Percentiles rank a stretch among this genome's conserved stretches.
These are phyloP conservation scores for Phalanger gymnotis DNA, from an alignment of 2,797 vertebrate genomes.

Conservation along the genomic window DNA sequence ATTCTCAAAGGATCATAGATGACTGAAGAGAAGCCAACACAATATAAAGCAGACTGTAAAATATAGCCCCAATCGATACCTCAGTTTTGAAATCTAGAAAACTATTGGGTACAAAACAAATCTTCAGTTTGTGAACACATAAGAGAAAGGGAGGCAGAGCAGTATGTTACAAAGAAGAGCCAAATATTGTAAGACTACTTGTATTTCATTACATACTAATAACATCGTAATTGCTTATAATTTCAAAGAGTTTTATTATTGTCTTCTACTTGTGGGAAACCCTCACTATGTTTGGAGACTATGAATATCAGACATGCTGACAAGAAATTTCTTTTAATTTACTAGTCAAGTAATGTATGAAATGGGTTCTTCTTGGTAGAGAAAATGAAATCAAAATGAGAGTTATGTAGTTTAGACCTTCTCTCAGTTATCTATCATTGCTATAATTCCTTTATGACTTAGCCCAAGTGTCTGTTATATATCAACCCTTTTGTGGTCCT, in stretches of 20 bases:
- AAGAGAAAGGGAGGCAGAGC: too few relatives aligned
- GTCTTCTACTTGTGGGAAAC: neutral
- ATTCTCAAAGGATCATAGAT: too few relatives aligned
- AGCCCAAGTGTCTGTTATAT: neutral
- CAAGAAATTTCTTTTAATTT: neutral
- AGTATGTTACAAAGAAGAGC: too few relatives aligned
- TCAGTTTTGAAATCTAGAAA: too few relatives aligned
- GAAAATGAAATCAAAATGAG: too few relatives aligned
- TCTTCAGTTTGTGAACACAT: too few relatives aligned
- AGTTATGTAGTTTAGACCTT: too few relatives aligned
- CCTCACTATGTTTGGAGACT: neutral
- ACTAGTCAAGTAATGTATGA: neutral
- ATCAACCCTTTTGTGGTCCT: neutral
- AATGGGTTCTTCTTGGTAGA: neutral
- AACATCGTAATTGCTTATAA: neutral
- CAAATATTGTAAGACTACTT: too few relatives aligned
- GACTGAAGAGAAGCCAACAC: too few relatives aligned
- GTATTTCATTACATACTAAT: neutral
- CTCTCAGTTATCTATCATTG: neutral
- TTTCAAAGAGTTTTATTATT: neutral
- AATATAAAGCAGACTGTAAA: too few relatives aligned
- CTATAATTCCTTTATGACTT: neutral
- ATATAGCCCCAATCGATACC: too few relatives aligned
- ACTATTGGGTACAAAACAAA: too few relatives aligned
- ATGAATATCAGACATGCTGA: neutral